Evolutionary conservation across 1,140 invertebrate genomes (phyloP), one percentile per base, ranked within the genome.

Genomic region (Hypothenemus hampei): DNA sequence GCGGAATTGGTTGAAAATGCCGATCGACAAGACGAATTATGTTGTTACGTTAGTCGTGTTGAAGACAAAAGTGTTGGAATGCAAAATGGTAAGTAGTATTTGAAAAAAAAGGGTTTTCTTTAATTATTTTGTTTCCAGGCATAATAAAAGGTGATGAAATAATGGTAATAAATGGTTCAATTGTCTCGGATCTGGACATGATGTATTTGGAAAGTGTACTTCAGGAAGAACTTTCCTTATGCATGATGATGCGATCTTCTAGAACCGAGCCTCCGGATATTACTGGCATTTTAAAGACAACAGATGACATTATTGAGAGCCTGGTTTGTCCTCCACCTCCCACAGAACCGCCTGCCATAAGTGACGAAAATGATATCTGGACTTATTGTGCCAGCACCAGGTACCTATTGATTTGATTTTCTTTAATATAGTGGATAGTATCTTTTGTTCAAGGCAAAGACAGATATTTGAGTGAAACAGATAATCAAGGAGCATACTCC

Each of bases 131-230:
- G 23, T 19, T 51, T 39, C 23, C 78, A 94, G 93, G 93, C 67
- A 88, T 98, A 68, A 93, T 93, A 70, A 93, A 96, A 76, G 88
- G 92, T 63, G 95, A 98, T 75, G 94, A 98, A 76, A 96, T 98
- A 70, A 93, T 98, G 83, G 93, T 98, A 65, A 96, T 98, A 73
- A 98, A 98, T 76, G 91, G 94, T 58, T 92, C 93, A 57, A 92
- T 97, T 68, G 93, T 98, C 35, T 93, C 90, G 59, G 94, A 97
- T 75, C 79, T 98, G 74, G 94, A 98, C 80, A 98, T 98, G 94
- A 97, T 98, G 89, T 97, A 95, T 78, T 82, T 98, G 67, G 95
- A 97, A 73, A 86, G 86, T 67, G 90, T 97, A 24, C 79, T 98
- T 51, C 92, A 97, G 75, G 94, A 97, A 73, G 93, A 96, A 69